Evolutionary conservation across 2,113 vertebrate species (phyloP), one percentile per base, ranked within the genome.

Genomic region (Lucifuga dentata): DNA sequence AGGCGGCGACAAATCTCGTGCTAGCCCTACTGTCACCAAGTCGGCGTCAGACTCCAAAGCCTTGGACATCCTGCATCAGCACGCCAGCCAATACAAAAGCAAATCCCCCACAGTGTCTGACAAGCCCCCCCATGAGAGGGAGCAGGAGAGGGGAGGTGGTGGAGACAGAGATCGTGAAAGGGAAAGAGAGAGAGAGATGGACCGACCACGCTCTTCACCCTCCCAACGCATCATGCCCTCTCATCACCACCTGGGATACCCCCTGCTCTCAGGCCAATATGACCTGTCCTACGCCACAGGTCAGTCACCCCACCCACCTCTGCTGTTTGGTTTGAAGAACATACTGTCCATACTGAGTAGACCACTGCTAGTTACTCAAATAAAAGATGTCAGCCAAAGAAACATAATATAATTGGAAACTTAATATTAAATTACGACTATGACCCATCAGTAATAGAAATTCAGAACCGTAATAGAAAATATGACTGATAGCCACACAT

Each of bases 81-180:
- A 98, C 0, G 95, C 96, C 90, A 98, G 95, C 93, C 98, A 99
- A 88, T 99, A 99, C 93, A 99, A 99, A 92, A 99, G 97, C 94
- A 99, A 98, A 88, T 99, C 98, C 0, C 98, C 97, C 44, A 99
- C 98, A 41, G 97, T 99, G 73, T 94, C 95, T n/a, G 74, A 94
- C 79, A 94, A 93, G 74, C 84, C 93, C 0, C 83, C 95, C 74
- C 97, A 97, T 67, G 97, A 98, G 49, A 91, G 96, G 2, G 89
- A 91, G 77, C 84, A 88, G 0, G 90, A 91, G 0, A 85, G 90
- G 3, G 96, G 95, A 5, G 86, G 94, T 21, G 86, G 81, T 6
- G 76, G 89, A 33, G 95, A 93, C 3, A 33, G 92, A 0, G 95
- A 98, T 20, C 91, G 97, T 0, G 89, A 92, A 0, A 80, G 89